Percentiles rank a stretch among this genome's conserved stretches.
Conservation (phyloP, 1,140 invertebrate genomes). For the Globodera ellingtonae region DNA sequence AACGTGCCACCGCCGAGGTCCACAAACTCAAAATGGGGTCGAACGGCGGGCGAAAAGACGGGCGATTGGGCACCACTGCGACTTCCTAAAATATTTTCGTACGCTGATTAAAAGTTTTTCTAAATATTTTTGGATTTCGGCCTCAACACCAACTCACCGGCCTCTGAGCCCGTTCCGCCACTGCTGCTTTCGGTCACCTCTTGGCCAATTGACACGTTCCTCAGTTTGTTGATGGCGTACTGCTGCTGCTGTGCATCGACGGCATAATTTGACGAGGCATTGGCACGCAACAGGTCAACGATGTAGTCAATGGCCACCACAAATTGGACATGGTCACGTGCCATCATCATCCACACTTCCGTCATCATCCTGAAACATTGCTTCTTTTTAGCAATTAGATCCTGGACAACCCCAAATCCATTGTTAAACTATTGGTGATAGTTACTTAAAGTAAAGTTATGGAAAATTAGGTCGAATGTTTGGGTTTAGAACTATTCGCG, state of each 20-base stretch:
- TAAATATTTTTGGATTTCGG: slow-evolving; percentile 17
- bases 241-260: neutral
- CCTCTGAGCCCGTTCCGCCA: neutral
- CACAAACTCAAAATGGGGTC: slow-evolving; percentile 39
- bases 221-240: neutral
- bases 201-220: neutral
- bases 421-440: neutral
- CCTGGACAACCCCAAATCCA: too few relatives aligned
- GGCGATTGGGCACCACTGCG: neutral
- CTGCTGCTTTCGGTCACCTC: slow-evolving; percentile 5
- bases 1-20: slow-evolving; percentile 48
- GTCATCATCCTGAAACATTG: slow-evolving; percentile 42
- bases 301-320: slow-evolving; percentile 55
- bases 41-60: neutral
- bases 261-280: slow-evolving; percentile 20
- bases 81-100: neutral
- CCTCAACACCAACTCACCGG: neutral
- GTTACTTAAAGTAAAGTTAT: neutral
- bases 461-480: too few relatives aligned
- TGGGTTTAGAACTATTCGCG: too few relatives aligned
- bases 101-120: slow-evolving; percentile 8
- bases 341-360: slow-evolving; percentile 58
- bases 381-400: neutral
- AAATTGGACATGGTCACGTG: slow-evolving; percentile 53
- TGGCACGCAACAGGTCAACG: slow-evolving; percentile 47